Percentiles rank a stretch among this genome's conserved stretches.
Conservation (phyloP, 2,113 vertebrate species). For the Neolamprologus sp. region DNA sequence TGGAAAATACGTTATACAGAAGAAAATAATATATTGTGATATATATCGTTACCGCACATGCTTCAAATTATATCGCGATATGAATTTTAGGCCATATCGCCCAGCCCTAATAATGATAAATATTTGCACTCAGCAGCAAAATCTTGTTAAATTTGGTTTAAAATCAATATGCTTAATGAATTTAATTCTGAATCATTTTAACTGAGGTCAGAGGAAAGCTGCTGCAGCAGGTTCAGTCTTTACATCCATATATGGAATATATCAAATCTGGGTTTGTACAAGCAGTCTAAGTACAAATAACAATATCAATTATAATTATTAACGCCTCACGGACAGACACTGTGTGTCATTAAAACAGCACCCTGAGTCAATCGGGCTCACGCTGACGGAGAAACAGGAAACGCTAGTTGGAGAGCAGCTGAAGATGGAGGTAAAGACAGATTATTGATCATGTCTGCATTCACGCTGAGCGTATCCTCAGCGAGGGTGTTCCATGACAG, state of each 20-base stretch:
- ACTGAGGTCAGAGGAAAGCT: neutral
- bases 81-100: no score
- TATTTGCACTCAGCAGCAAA: neutral
- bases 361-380: no score
- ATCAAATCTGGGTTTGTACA: neutral
- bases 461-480: neutral
- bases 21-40: no score
- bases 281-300: neutral
- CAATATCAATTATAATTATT: neutral
- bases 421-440: neutral
- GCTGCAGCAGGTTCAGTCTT: neutral
- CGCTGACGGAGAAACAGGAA: neutral
- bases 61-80: no score
- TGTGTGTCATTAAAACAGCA: neutral
- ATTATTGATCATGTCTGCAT: neutral
- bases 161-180: neutral
- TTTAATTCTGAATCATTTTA: neutral
- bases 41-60: no score
- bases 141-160: neutral
- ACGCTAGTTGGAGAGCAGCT: neutral
- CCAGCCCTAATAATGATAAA: neutral
- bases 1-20: no score
- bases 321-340: neutral
- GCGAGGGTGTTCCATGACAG: neutral
- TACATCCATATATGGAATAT: neutral